Evolutionary conservation across 2,113 vertebrate genomes (phyloP), one percentile per base, ranked within the genome.

Genomic region (Barnardius zonarius): DNA sequence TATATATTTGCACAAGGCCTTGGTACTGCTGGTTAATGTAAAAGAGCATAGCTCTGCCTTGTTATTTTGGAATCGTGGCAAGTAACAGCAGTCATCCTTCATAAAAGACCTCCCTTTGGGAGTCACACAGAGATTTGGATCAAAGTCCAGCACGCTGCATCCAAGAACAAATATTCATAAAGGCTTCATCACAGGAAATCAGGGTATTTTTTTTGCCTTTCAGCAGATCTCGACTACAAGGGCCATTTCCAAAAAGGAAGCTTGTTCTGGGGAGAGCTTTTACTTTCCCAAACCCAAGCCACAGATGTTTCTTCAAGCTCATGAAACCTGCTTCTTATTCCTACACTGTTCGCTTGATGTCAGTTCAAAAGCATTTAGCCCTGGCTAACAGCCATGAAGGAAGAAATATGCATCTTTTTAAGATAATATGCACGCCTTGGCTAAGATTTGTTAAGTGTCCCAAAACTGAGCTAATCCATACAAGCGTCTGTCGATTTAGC

Each of bases 281-380:
- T 82, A 22, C 48, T 74, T 76, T 81, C 41, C 44, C 82, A 67
- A 92, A 62, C 30, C 12, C 31, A 52, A 91, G 91, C 81, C 75
- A 93, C 55, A 59, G 51, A 52, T 39, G 49, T 95, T 85, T 49
- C 75, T 87, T 74, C 66, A 90, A 88, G 79, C 54, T 88, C 43
- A 37, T 55, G 74, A 91, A 96, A 84, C 51, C 51, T 67, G 63
- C 66, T 70, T 4, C 17, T 77, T 82, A 70, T 28, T 91, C 86
- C 75, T 86, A 46, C 33, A 19, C 84, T 28, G 8, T 61, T 24
- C 23, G 59, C 28, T 63, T 84, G 44, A 64, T 96, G 90, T 87
- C 37, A 28, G 41, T 80, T 81, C 66, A 94, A 95, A 85, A 96
- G n/a, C 61, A 77, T 41, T 49, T 87, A 94, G 72, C 75, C 16